Conservation (phyloP, 2,888 invertebrate species). For the Holacanthella duospinosa region DNA sequence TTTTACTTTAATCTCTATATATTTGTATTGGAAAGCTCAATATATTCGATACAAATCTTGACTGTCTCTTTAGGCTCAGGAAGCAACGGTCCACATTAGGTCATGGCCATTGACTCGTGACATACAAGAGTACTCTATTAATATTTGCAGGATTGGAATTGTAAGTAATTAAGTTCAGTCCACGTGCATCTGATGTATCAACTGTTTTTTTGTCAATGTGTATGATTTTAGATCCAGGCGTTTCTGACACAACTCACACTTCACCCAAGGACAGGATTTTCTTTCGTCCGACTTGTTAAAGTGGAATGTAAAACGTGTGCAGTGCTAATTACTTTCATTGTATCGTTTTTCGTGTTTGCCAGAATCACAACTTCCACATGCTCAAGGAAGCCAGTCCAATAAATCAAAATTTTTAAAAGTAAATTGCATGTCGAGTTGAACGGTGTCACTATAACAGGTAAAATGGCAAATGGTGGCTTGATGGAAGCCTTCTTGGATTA, state of each 20-base stretch:
- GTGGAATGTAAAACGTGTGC: slow-evolving; percentile 28
- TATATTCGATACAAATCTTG: too few species aligned
- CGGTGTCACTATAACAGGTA: too few species aligned
- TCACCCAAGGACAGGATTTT: slow-evolving; percentile 29
- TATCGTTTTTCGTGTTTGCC: slow-evolving; percentile 29
- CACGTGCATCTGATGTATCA: not conserved
- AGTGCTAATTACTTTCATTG: slow-evolving; percentile 20
- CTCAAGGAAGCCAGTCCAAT: too few species aligned
- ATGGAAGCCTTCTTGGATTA: too few species aligned
- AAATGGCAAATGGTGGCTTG: too few species aligned
- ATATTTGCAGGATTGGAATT: slow-evolving; percentile 29
- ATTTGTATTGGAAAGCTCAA: too few species aligned
- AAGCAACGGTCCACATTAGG: slow-evolving; percentile 24
- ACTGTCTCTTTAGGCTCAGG: slow-evolving; percentile 23
- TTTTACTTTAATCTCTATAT: too few species aligned
- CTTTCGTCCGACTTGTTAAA: slow-evolving; percentile 28
- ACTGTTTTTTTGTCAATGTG: slow-evolving; percentile 1
- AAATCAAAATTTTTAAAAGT: too few species aligned
- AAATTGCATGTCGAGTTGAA: too few species aligned
- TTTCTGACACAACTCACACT: slow-evolving; percentile 32
- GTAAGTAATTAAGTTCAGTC: slow-evolving; percentile 23
- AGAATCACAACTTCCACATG: slow-evolving; percentile 35
- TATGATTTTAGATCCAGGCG: slow-evolving; percentile 28
- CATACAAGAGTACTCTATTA: slow-evolving; percentile 29
- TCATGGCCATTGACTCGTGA: slow-evolving; percentile 37